Evolutionary conservation across 2,797 vertebrate genomes (phyloP).

Genomic region (Ficedula albicollis): DNA sequence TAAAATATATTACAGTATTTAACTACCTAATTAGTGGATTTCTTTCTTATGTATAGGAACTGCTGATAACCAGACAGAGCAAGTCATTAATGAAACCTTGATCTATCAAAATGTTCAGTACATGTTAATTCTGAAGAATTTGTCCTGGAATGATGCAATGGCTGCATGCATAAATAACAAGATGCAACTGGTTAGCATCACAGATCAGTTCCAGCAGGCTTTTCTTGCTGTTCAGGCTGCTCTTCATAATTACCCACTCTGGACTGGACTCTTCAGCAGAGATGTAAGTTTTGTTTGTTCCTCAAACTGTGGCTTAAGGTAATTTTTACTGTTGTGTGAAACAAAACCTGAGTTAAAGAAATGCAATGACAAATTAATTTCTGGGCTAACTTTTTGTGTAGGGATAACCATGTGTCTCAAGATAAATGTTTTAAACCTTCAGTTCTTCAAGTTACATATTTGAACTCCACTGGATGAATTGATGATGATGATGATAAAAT

Average conservation of each 20-base stretch:
- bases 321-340: not conserved
- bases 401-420: not conserved
- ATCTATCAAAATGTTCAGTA: conserved; percentile 80
- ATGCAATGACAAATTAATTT: not conserved
- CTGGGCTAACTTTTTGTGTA: not conserved
- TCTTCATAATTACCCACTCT: conserved; percentile 78
- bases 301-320: not conserved
- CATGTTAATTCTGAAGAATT: conserved; percentile 80
- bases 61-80: conserved; percentile 70
- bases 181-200: conserved; percentile 90
- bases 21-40: not conserved
- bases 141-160: conserved; percentile 88
- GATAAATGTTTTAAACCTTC: not conserved
- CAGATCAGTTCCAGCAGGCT: conserved; percentile 84
- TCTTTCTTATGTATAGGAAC: not conserved
- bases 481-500: not conserved
- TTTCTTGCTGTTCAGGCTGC: conserved; percentile 80
- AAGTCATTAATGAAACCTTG: conserved; percentile 69
- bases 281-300: conserved; percentile 80
- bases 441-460: not conserved
- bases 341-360: not conserved
- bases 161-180: conserved; percentile 72
- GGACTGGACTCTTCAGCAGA: conserved; percentile 91
- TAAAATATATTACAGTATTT: not conserved
- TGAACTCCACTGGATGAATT: not conserved